Evolutionary conservation across 2,888 invertebrate genomes (phyloP), one percentile per base, ranked within the genome.

Genomic region (Caenorhabditis zanzibari): DNA sequence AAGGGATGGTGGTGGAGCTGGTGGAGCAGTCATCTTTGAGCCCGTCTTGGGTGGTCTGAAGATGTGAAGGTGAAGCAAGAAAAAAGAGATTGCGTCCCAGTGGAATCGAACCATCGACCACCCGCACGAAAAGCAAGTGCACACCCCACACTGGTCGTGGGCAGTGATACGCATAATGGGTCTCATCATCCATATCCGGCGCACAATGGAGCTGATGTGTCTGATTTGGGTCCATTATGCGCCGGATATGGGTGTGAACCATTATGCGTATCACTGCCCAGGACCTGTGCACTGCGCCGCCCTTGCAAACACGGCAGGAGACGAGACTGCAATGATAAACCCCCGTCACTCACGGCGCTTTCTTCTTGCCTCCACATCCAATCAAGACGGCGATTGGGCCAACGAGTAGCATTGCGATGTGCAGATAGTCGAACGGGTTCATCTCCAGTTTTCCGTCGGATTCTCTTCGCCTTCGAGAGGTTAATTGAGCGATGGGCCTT

Each of bases 331-430:
- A 28, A 3, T 24, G 32, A 54, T 24, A 28, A 41, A 63, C 7
- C 3, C 9, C 1, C 4, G 0, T 26, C 49, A 76, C 76, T 68
- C 52, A 76, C 76, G 68, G 75, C n/a, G 64, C 64, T 38, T 75
- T 76, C 76, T 76, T 76, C 49, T 76, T 76, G 49, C 76, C 76
- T 16, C 76, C 76, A 24, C 76, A 76, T 38, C 52, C 76, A 35
- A 76, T 61, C 16, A 68, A 16, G 10, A 61, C 61, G 28, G 52
- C 76, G 22, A 76, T 26, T 6, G 76, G 61, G 35, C 58, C 68
- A 32, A 61, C 26, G 22, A 76, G 76, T 24, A 76, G 47, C 41
- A 61, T 16, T n/a, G 38, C 28, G 47, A 69, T 32, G 59, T 76
- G 76, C 35, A 76, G 52, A 26, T 69, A 76, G 76, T 76, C 76